Conservation (phyloP, 2,888 invertebrate genomes). For the Euplexia lucipara region DNA sequence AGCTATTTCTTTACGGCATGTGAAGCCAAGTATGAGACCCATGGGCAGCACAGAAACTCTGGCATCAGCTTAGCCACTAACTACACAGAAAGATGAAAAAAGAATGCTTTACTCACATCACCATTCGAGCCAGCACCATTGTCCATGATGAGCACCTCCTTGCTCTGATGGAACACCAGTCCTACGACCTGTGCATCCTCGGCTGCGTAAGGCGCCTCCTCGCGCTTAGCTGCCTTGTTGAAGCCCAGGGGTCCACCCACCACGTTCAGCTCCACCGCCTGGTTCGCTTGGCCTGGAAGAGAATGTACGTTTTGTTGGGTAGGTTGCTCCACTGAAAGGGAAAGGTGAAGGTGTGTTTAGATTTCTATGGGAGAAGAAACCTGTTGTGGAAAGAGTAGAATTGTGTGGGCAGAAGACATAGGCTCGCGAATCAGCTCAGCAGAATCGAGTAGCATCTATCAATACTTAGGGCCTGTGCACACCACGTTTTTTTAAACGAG, state of each 20-base stretch:
- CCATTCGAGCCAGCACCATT: conserved; percentile 91
- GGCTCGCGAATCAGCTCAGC: not conserved
- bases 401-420: not conserved
- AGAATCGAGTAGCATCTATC: too few relatives aligned
- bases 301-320: conserved; percentile 50
- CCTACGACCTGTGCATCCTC: conserved; percentile 97
- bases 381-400: not conserved
- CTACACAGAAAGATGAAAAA: too few relatives aligned
- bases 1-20: too few relatives aligned
- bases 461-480: too few relatives aligned
- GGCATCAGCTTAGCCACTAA: too few relatives aligned
- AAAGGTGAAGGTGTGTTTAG: conserved; percentile 36
- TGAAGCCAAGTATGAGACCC: too few relatives aligned
- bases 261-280: conserved; percentile 92
- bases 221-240: conserved; percentile 95
- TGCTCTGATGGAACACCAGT: conserved; percentile 97
- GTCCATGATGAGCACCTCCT: conserved; percentile 96
- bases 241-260: conserved; percentile 95
- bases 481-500: too few relatives aligned
- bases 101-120: conserved; percentile 72
- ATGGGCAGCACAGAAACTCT: too few relatives aligned
- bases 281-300: conserved; percentile 91
- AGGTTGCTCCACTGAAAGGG: conserved; percentile 56
- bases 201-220: conserved; percentile 95
- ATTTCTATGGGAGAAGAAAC: conserved; percentile 28